A percentile compares a stretch with the other conserved stretches of the same genome.
Conservation (phyloP, 2,888 invertebrate species). For the Apodemia mormo region DNA sequence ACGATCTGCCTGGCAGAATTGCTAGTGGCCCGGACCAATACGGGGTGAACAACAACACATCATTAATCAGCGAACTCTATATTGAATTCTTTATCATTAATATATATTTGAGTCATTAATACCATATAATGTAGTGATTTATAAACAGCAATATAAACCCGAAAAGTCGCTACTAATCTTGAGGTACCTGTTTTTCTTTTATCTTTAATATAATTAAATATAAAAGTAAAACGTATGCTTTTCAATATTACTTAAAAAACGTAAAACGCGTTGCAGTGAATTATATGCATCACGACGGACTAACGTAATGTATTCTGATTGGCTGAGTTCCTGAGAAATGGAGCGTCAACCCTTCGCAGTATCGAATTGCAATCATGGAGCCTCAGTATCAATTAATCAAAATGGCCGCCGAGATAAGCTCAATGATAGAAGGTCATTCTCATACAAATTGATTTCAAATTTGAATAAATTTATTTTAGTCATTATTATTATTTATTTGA, state of each 20-base stretch:
- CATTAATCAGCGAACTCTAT: no score
- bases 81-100: no score
- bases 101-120: no score
- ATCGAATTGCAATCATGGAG: slow-evolving; percentile 51
- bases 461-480: background rate
- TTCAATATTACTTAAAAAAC: background rate
- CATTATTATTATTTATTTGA: no score
- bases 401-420: slow-evolving; percentile 44
- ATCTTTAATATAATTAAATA: no score
- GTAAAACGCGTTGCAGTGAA: background rate
- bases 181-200: no score
- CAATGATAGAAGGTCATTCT: slow-evolving; percentile 6
- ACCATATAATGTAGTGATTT: no score
- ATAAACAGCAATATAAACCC: no score
- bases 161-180: no score
- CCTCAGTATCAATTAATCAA: slow-evolving; percentile 50
- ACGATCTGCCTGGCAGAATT: no score
- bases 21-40: no score
- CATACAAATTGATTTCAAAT: background rate
- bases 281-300: slow-evolving; percentile 21
- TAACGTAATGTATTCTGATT: slow-evolving; percentile 41
- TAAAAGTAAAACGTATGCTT: background rate
- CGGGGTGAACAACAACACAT: no score
- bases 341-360: slow-evolving; percentile 47
- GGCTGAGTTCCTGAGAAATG: slow-evolving; percentile 43